Percentiles rank a stretch among this genome's conserved stretches.
Evolutionary conservation across 2,113 vertebrate species (phyloP).

Genomic region (Hemiscyllium ocellatum): DNA sequence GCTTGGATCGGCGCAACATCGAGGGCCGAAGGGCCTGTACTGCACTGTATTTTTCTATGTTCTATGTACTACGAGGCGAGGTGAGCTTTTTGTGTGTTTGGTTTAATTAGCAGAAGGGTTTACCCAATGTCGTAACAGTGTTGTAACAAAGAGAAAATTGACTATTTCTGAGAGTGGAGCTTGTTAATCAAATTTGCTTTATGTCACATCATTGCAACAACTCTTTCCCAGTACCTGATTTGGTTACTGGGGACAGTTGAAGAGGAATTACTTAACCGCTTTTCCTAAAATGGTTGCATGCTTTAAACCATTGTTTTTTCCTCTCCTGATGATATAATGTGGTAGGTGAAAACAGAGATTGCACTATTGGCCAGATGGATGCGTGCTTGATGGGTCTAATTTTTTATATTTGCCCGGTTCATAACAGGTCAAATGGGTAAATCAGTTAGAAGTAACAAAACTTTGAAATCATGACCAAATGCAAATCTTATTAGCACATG

Average conservation of each 20-base stretch:
- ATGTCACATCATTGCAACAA: background rate
- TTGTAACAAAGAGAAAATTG: background rate
- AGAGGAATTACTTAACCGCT: background rate
- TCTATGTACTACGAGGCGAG: no score
- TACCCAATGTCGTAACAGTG: no score
- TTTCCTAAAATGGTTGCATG: background rate
- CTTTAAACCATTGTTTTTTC: background rate
- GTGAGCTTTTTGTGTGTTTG: no score
- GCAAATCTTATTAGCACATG: background rate
- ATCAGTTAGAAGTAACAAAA: background rate
- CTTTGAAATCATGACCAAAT: background rate
- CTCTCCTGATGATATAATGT: background rate
- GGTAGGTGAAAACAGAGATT: background rate
- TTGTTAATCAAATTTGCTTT: background rate
- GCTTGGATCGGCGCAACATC: no score
- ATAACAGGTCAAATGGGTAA: background rate
- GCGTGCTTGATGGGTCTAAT: background rate
- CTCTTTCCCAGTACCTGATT: background rate
- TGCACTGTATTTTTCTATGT: no score
- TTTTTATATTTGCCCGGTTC: background rate
- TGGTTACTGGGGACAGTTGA: background rate
- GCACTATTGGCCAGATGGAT: background rate
- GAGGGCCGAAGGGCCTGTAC: no score
- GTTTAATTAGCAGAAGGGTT: no score
- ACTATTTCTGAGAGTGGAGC: background rate